Conservation (phyloP, 2,113 vertebrate species). For the Quiscalus mexicanus region DNA sequence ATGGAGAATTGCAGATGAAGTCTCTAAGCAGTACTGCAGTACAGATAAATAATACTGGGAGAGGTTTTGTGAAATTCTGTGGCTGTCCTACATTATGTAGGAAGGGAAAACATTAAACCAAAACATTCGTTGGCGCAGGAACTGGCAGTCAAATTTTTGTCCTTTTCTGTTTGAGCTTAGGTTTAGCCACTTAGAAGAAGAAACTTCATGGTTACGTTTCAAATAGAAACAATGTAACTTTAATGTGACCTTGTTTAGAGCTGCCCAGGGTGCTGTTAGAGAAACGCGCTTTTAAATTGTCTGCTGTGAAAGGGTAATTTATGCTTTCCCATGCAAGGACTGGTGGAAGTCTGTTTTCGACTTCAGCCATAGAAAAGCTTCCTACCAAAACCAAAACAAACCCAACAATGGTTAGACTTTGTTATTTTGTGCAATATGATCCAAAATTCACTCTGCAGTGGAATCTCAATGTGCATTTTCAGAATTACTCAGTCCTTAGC, state of each 20-base stretch:
- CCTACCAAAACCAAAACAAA: neutral
- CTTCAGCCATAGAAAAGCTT: neutral
- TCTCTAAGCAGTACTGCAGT: neutral
- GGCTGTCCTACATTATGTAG: neutral
- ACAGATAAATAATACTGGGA: neutral
- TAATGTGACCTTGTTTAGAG: slow-evolving; percentile 56
- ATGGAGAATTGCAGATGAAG: slow-evolving; percentile 17
- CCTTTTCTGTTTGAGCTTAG: neutral
- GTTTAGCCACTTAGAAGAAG: neutral
- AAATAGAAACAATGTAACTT: slow-evolving; percentile 41
- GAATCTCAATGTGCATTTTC: neutral
- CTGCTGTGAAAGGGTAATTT: neutral
- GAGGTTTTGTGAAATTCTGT: neutral
- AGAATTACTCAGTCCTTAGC: neutral
- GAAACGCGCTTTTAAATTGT: neutral
- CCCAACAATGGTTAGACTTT: neutral
- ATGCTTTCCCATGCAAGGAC: neutral
- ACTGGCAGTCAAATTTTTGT: neutral
- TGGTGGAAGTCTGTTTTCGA: neutral
- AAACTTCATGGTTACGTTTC: slow-evolving; percentile 21
- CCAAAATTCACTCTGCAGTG: neutral
- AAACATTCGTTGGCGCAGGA: neutral
- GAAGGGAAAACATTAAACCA: neutral
- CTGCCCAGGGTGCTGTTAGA: neutral
- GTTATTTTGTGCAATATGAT: slow-evolving; percentile 15